Conservation (phyloP, 64 coral and sea anemone genomes). For the Cladopsammia gracilis region DNA sequence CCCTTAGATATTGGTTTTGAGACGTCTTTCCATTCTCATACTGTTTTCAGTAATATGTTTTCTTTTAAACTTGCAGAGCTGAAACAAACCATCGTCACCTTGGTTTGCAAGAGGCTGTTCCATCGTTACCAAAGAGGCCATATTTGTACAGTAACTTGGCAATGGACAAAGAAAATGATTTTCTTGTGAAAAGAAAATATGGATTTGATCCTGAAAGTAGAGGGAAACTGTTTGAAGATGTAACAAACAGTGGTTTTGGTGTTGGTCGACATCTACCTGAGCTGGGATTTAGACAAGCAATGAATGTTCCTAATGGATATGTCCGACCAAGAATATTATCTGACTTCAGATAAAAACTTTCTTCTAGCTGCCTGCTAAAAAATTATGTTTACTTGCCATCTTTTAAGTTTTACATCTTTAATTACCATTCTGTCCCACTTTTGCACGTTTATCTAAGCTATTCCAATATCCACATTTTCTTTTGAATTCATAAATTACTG, state of each 20-base stretch:
- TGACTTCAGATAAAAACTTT: conserved; percentile 22
- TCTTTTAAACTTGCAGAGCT: not conserved
- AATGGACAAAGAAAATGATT: conserved; percentile 73
- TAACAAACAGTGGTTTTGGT: conserved; percentile 8
- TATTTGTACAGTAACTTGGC: conserved; percentile 36
- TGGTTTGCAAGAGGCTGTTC: conserved; percentile 21
- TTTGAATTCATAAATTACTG: too few species aligned
- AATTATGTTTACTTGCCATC: too few species aligned
- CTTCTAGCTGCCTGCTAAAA: too few species aligned
- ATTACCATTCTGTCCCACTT: too few species aligned
- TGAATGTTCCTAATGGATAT: conserved; percentile 38
- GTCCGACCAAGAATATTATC: conserved; percentile 48
- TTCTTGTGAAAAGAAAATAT: conserved; percentile 53
- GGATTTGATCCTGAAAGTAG: conserved; percentile 21
- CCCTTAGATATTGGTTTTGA: too few species aligned
- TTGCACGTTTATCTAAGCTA: too few species aligned
- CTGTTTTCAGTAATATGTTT: not conserved
- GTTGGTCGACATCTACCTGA: conserved; percentile 29
- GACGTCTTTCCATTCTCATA: not conserved
- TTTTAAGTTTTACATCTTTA: too few species aligned
- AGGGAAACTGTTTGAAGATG: conserved; percentile 34
- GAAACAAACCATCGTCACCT: conserved; percentile 9
- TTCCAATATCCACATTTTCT: too few species aligned
- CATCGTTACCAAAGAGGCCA: not conserved
- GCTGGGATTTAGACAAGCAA: conserved; percentile 15